Conservation (phyloP, 1,140 invertebrate genomes). For the Aphaenogaster rudis region DNA sequence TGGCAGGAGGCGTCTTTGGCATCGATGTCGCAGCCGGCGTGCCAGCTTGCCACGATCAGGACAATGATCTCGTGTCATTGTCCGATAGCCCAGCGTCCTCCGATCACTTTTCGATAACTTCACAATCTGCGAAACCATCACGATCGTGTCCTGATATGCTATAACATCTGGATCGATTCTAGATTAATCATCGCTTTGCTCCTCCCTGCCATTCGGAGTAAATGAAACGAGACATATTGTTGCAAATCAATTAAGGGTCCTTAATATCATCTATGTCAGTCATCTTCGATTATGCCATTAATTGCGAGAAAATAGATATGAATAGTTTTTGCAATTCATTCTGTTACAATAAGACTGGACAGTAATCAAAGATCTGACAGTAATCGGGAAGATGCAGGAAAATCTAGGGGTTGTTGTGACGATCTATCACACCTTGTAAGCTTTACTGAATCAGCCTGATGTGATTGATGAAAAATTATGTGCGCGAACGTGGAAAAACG, state of each 20-base stretch:
- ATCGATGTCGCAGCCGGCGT: conserved; percentile 45
- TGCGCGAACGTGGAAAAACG: neutral
- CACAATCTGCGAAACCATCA: conserved; percentile 52
- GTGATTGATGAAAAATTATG: conserved; percentile 26
- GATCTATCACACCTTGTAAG: neutral
- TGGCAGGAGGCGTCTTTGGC: conserved; percentile 69
- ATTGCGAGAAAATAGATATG: neutral
- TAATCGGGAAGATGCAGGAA: neutral
- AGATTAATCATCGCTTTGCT: neutral
- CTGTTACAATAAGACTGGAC: neutral
- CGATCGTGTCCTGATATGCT: conserved; percentile 12
- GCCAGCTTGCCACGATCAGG: conserved; percentile 72
- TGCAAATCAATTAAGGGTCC: neutral
- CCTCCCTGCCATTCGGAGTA: neutral
- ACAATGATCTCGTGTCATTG: conserved; percentile 70
- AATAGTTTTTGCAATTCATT: conserved; percentile 11
- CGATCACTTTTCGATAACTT: conserved; percentile 62
- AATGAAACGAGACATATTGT: neutral
- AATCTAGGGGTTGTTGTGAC: neutral
- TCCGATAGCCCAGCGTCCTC: conserved; percentile 34
- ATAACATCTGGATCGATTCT: conserved; percentile 12
- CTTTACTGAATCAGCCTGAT: neutral
- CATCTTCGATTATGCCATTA: neutral
- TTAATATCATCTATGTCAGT: neutral
- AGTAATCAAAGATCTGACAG: neutral